These are phyloP conservation scores for Anas capensis DNA, from an alignment of 2,797 vertebrate species.

Conservation along the genomic window DNA sequence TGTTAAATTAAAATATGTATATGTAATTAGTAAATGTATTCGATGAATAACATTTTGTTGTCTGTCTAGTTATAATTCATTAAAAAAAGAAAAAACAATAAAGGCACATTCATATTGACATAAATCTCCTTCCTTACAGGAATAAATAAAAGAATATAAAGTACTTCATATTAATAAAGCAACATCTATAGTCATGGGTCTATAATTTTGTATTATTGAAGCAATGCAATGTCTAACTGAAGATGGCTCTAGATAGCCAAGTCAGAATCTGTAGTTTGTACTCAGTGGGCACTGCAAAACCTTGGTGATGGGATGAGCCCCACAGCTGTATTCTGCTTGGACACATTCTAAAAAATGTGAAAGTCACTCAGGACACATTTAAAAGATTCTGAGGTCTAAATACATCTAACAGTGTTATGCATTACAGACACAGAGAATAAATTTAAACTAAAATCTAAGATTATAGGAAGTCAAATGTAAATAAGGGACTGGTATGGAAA, in stretches of 20 bases:
- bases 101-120: background rate
- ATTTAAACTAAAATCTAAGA: slow-evolving; percentile 8
- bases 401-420: background rate
- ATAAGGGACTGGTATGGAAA: background rate
- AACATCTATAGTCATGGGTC: background rate
- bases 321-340: background rate
- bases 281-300: background rate
- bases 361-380: background rate
- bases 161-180: background rate
- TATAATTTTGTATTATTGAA: background rate
- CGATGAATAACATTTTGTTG: background rate
- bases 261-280: background rate
- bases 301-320: background rate
- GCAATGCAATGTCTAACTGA: background rate
- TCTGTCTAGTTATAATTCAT: background rate
- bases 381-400: background rate
- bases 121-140: background rate
- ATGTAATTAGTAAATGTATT: background rate
- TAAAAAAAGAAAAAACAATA: background rate
- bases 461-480: slow-evolving; percentile 17
- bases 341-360: background rate
- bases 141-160: background rate
- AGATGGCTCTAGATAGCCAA: background rate
- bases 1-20: background rate
- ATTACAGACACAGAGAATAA: background rate